Base-by-base conservation (phyloP, 2,888 invertebrate species). In the Oxytorus armatus region DNA sequence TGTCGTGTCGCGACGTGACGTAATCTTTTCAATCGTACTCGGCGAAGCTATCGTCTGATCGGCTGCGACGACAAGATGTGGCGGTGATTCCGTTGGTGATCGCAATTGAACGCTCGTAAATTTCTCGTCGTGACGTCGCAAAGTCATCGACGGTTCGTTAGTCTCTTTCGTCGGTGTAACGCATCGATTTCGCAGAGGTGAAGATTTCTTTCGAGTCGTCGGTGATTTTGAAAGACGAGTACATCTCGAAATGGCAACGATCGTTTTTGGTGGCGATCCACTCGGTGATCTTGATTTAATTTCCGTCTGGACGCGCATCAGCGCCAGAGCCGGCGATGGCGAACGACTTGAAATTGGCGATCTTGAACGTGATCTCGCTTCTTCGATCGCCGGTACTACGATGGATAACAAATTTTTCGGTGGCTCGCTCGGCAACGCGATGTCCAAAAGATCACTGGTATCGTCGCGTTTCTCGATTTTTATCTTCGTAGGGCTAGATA, bases 341-440 rank as follows among this genome's bases (percentile, higher is more conserved):
- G 90, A 91, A 61, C 90, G 87, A 44, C 90, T 91, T 0, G 91
- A 90, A n/a, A 80, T 42, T 1, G 89, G 89, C 5, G 72, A 51
- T 18, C 39, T 63, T 2, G 77, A 70, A 49, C 59, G n/a, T 8
- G 74, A 65, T 65, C 55, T 63, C 23, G 65, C 53, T n/a, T 49
- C 47, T 33, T 61, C 36, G 10, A 51, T 39, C 10, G 23, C 11
- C 7, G 66, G 8, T 10, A 47, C 68, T 0, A 76, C 53, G 16
- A 77, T 75, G n/a, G 80, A 85, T 23, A 75, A 79, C 5, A 70
- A 42, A 14, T 57, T 72, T 79, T 87, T 90, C 3, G 88, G 88
- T 59, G 88, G 88, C 88, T 92, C 90, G 88, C 92, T 89, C 5
- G 92, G 92, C 76, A 90, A 66, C 36, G 88, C 88, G n/a, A 89